Conservation (phyloP, 2,113 vertebrate species). For the Coracopsis vasa region DNA sequence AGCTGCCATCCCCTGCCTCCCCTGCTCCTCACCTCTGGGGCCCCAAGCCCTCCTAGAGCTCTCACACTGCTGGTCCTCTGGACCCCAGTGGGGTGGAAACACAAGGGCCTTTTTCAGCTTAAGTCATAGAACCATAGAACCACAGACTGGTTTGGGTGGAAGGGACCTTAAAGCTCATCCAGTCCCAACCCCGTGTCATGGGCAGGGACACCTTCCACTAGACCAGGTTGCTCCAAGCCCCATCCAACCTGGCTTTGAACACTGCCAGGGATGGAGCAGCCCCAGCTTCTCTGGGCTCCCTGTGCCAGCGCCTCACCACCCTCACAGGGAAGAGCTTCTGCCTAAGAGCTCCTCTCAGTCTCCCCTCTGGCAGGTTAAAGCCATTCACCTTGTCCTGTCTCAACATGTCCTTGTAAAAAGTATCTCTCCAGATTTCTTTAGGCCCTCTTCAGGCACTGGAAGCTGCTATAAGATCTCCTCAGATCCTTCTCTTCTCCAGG, state of each 20-base stretch:
- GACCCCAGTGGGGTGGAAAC: background rate
- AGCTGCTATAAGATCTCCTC: background rate
- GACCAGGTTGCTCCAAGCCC: background rate
- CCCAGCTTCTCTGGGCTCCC: background rate
- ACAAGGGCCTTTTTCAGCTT: background rate
- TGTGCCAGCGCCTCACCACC: background rate
- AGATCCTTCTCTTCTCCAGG: background rate
- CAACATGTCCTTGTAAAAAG: background rate
- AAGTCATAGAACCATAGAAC: background rate
- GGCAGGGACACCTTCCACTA: background rate
- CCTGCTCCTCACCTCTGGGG: background rate
- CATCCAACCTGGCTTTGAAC: background rate
- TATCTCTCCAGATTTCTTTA: background rate
- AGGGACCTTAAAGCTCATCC: background rate
- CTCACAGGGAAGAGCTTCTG: background rate
- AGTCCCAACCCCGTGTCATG: background rate
- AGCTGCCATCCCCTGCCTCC: background rate
- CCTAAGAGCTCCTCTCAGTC: background rate
- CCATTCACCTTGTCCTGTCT: background rate
- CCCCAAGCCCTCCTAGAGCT: background rate
- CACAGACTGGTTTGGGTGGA: background rate
- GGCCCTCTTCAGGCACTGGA: background rate
- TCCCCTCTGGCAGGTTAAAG: background rate
- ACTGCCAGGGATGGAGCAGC: background rate
- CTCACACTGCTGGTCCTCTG: fast-evolving